Evolutionary conservation across 2,113 vertebrate genomes (phyloP), one percentile per base, ranked within the genome.

Genomic region (Mixornis gularis): DNA sequence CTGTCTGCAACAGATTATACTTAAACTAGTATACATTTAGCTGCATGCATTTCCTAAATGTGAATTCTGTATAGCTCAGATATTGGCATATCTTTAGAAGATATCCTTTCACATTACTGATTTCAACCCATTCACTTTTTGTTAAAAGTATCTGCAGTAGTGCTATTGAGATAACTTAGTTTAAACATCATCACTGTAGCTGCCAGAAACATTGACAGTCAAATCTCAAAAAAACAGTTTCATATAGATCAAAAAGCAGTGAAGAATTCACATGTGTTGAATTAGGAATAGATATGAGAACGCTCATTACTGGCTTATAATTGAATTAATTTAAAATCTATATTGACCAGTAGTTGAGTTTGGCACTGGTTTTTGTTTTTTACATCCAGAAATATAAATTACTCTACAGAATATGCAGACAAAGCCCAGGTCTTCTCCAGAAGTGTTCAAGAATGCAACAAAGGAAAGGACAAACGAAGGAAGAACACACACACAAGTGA

Each of bases 401-500:
- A 6, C 14, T 14, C 48, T 58, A 87, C 2, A 70, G 40, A 87
- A 84, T 1, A 34, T 4, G 17, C 20, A 55, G 10, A 65, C 3
- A 51, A 74, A 79, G 40, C 15, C 7, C 32, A 55, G 13, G 5
- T 34, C n/a, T 73, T 87, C n/a, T 34, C 44, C 40, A 46, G 11
- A 5, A 72, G 2, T 1, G 7, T n/a, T 79, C 20, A 52, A 64
- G 41, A 90, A 69, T 21, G 20, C 9, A 63, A 51, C 8, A 66
- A 53, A 88, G 19, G 16, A 73, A 38, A 46, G n/a, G 17, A 52
- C 29, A 41, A 41, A 62, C 0, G 1, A 76, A 82, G n/a, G 14
- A 82, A 59, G n/a, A 74, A 80, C 3, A 43, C 27, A 76, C 7
- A 49, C 30, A 70, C 0, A 0, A 68, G 22, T 32, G n/a, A 17